A percentile compares a stretch with the other conserved stretches of the same genome.
These are phyloP conservation scores for Botia kubotai DNA, from an alignment of 2,797 vertebrate species.

Conservation along the genomic window DNA sequence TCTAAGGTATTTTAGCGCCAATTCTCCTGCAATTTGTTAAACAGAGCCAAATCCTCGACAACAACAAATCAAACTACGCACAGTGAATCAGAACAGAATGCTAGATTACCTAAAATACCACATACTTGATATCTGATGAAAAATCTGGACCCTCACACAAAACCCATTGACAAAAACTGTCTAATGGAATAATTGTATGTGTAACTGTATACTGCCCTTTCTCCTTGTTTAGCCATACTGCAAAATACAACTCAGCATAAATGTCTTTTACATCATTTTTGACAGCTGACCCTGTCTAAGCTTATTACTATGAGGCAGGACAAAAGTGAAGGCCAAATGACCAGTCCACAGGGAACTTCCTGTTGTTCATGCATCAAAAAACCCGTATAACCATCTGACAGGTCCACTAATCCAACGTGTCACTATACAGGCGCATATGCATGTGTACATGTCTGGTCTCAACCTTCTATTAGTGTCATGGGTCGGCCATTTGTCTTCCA, in stretches of 20 bases:
- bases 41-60: no score
- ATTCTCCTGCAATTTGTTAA: no score
- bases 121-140: no score
- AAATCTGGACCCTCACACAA: no score
- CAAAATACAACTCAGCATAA: not conserved
- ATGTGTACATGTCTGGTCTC: constrained; percentile 26
- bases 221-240: not conserved
- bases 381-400: constrained; percentile 31
- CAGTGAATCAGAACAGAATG: no score
- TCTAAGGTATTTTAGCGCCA: no score
- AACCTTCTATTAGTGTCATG: constrained; percentile 14
- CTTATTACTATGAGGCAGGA: constrained; percentile 31
- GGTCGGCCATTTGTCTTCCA: constrained; percentile 40
- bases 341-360: constrained; percentile 20
- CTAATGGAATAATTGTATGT: not conserved
- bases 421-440: constrained; percentile 29
- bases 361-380: constrained; percentile 15
- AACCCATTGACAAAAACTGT: no score
- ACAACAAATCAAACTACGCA: no score
- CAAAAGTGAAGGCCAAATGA: constrained; percentile 32
- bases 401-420: constrained; percentile 36
- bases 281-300: constrained; percentile 8
- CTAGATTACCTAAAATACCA: no score
- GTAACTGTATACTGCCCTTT: not conserved
- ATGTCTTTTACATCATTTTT: not conserved